Evolutionary conservation across 1,140 invertebrate genomes (phyloP).

Genomic region (Drosophila bocki): DNA sequence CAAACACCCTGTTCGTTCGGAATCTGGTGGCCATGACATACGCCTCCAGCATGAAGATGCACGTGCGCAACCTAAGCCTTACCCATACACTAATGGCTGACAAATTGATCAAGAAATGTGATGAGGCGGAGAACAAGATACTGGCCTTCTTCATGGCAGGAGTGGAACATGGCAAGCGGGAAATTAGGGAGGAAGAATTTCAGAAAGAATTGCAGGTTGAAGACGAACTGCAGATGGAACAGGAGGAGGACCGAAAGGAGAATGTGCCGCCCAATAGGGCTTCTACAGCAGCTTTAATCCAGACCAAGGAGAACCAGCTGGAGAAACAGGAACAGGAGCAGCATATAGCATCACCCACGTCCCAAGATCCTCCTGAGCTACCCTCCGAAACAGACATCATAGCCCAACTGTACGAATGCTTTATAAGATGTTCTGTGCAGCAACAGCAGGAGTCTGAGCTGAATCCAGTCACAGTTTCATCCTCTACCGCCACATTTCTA

Average conservation of each 20-base stretch:
- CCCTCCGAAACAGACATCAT: background rate
- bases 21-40: slow-evolving; percentile 6
- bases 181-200: background rate
- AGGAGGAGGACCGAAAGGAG: background rate
- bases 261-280: background rate
- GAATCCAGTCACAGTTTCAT: background rate
- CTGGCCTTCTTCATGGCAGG: background rate
- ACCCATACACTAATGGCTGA: background rate
- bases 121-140: background rate
- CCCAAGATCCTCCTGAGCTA: background rate
- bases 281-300: no score
- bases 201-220: background rate
- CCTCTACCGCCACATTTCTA: background rate
- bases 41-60: background rate
- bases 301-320: no score
- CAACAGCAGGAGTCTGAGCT: background rate
- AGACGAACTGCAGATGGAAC: background rate
- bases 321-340: no score
- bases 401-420: background rate
- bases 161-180: background rate
- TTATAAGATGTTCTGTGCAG: background rate
- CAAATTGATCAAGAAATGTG: background rate
- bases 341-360: background rate
- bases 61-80: background rate
- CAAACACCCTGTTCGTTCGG: slow-evolving; percentile 2